Evolutionary conservation across 2,888 invertebrate genomes (phyloP), one percentile per base, ranked within the genome.

Genomic region (Nycteola revayana): DNA sequence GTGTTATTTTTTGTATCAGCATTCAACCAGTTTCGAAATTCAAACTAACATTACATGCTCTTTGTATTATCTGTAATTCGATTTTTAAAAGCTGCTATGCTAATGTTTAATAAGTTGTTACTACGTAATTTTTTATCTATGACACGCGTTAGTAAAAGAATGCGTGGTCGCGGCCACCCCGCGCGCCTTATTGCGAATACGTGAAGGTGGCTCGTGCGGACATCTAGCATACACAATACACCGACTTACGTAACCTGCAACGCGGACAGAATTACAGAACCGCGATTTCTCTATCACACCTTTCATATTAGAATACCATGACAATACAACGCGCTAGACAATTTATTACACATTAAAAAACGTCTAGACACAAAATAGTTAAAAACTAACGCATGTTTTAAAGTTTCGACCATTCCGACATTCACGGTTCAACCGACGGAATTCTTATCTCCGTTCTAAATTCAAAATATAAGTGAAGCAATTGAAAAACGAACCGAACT

Each of bases 391-490:
- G 14, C 14, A 14, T 14, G 14, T 8, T 23, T 29, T 28, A 8
- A 21, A 9, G 11, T 54, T 62, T 57, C 54, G 49, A 66, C n/a
- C n/a, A n/a, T n/a, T n/a, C n/a, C n/a, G n/a, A n/a, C n/a, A n/a
- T n/a, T n/a, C n/a, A n/a, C 5, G 5, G 14, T 14, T 14, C 14
- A 14, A 14, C 14, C 14, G 36, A 43, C 41, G 68, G 70, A 60
- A 65, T 62, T 75, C 67, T 76, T 78, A 79, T 81, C 78, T 77
- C 65, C 78, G 79, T 80, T 84, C 85, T 73, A 85, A 79, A 86
- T 85, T 77, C 82, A 79, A 86, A 87, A 86, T 82, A 78, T 81
- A 73, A 84, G 82, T 84, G 84, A 82, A 83, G 82, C 86, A 83
- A 85, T 85, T 85, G 86, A 85, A 86, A 87, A 86, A 82, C 78